Evolutionary conservation across 2,113 vertebrate species (phyloP).

Genomic region (Crocuta crocuta): DNA sequence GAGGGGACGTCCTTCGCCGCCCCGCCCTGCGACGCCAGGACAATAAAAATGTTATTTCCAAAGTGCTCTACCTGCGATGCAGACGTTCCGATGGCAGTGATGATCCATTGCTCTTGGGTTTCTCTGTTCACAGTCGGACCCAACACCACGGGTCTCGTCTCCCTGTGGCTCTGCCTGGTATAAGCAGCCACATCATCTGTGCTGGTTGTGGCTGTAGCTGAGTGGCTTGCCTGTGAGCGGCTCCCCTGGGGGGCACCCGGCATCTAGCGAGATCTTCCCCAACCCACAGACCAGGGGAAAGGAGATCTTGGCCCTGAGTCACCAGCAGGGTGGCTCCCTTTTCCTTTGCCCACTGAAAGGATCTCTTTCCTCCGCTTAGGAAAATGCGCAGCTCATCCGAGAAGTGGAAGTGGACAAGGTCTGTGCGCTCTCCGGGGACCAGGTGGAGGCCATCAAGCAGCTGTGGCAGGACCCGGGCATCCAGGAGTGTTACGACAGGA

Average conservation of each 20-base stretch:
- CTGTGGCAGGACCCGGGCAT: constrained; percentile 91
- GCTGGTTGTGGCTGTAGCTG: neutral
- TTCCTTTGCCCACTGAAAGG: neutral
- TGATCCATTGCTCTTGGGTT: neutral
- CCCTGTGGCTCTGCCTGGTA: neutral
- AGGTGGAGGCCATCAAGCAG: constrained; percentile 87
- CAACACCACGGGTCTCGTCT: fast-evolving
- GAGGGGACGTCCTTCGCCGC: neutral
- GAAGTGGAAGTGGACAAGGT: constrained; percentile 92
- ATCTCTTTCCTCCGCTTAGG: constrained; percentile 80
- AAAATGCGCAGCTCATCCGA: constrained; percentile 85
- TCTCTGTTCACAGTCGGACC: neutral
- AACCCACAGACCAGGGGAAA: neutral
- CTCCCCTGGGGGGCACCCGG: fast-evolving
- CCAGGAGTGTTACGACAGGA: constrained; percentile 90
- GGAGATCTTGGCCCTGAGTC: neutral
- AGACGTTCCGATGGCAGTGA: neutral
- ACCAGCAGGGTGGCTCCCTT: neutral
- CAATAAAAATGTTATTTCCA: neutral
- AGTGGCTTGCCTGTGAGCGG: neutral
- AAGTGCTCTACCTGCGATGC: neutral
- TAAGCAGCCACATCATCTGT: neutral
- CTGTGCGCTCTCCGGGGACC: constrained; percentile 81
- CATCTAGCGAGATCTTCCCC: neutral
- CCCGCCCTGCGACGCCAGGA: too few relatives aligned